Evolutionary conservation across 2,797 vertebrate genomes (phyloP).

Genomic region (Mormyrus hasselquistii): DNA sequence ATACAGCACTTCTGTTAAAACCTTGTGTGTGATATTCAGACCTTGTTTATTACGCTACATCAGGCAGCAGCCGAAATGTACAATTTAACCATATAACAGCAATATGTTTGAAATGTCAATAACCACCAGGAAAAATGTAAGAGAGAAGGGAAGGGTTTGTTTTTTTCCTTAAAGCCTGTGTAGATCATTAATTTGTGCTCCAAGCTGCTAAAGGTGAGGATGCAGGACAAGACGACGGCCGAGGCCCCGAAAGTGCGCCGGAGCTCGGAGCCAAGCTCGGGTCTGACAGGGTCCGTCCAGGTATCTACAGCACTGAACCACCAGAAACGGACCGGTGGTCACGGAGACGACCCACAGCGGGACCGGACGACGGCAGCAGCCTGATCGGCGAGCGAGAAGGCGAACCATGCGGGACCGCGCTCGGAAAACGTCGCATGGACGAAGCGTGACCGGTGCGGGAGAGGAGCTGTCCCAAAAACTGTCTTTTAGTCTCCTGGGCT

Average conservation of each 20-base stretch:
- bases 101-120: not conserved
- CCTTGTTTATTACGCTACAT: conserved; percentile 1
- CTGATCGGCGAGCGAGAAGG: not conserved
- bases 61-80: not conserved
- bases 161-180: not conserved
- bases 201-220: not conserved
- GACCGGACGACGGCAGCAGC: not conserved
- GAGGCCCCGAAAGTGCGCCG: not conserved
- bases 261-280: not conserved
- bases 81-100: not conserved
- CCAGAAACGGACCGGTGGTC: not conserved
- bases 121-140: not conserved
- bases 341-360: not conserved
- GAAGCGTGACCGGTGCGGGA: not conserved
- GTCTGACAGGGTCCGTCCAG: not conserved
- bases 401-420: not conserved
- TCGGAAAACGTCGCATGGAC: not conserved
- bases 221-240: not conserved
- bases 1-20: not conserved
- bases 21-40: not conserved
- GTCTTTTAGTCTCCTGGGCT: not conserved
- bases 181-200: not conserved
- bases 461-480: not conserved
- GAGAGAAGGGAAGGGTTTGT: not conserved
- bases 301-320: not conserved